Evolutionary conservation across 2,113 vertebrate genomes (phyloP).

Genomic region (Vidua macroura): DNA sequence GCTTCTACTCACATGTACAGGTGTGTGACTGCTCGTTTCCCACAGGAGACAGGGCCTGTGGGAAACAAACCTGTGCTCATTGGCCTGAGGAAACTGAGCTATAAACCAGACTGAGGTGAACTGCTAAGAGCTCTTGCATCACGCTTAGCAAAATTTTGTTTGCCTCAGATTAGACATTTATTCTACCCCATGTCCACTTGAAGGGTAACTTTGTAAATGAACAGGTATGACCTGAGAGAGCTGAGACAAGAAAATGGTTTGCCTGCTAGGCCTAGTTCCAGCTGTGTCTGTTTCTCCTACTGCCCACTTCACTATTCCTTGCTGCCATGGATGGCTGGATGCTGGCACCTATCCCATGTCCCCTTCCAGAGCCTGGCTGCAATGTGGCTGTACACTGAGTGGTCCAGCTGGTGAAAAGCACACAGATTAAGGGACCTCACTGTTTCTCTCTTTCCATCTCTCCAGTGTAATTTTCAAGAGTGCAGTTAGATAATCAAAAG

Average conservation of each 20-base stretch:
- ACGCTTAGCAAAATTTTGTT: not conserved
- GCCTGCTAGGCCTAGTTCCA: not conserved
- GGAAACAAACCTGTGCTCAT: too few species aligned
- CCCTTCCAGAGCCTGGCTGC: not conserved
- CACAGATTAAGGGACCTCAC: not conserved
- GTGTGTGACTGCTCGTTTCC: not conserved
- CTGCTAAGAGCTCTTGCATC: not conserved
- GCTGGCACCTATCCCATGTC: not conserved
- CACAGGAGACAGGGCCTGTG: not conserved
- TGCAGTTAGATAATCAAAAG: not conserved
- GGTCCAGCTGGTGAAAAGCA: not conserved
- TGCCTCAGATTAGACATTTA: not conserved
- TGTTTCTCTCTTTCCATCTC: not conserved
- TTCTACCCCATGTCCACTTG: not conserved
- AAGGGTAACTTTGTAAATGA: not conserved
- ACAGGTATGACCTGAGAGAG: not conserved
- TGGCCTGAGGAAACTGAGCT: not conserved
- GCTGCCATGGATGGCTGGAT: not conserved
- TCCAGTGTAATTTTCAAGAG: not conserved
- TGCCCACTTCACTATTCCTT: not conserved
- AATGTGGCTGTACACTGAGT: not conserved
- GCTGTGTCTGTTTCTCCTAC: not conserved
- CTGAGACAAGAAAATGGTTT: not conserved
- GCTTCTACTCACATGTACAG: fast-evolving
- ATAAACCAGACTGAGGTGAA: not conserved